phyloP scores from a whole-genome alignment of 1,140 invertebrate species.

The Nebria ingens region DNA sequence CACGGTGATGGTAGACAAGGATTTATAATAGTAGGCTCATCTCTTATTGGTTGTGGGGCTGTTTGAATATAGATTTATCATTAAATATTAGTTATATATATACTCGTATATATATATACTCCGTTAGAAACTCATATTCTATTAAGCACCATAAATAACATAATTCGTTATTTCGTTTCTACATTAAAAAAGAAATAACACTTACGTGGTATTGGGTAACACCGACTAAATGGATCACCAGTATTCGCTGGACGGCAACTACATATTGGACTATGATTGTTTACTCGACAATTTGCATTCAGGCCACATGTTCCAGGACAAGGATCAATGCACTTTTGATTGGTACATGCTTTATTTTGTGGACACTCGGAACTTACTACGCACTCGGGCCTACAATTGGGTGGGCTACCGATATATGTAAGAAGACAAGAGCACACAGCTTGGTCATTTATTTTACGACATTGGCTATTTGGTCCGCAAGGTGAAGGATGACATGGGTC shows the following conservation, averaged over 20 bases:
- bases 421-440: slow-evolving; percentile 51
- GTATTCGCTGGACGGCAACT: slow-evolving; percentile 38
- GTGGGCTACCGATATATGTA: slow-evolving; percentile 52
- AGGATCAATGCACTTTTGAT: slow-evolving; percentile 47
- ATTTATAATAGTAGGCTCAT: slow-evolving; percentile 34
- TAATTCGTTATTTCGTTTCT: too few species aligned
- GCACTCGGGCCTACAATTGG: slow-evolving; percentile 58
- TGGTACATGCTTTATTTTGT: slow-evolving; percentile 44
- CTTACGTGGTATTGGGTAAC: slow-evolving; percentile 31
- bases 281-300: slow-evolving; percentile 45
- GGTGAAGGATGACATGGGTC: slow-evolving; percentile 55
- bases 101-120: slow-evolving; percentile 10
- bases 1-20: slow-evolving; percentile 66
- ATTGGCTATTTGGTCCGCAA: slow-evolving; percentile 56
- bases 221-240: slow-evolving; percentile 43
- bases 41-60: slow-evolving; percentile 29
- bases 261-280: slow-evolving; percentile 48
- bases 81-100: slow-evolving; percentile 11
- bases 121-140: too few species aligned
- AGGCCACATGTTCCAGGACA: slow-evolving; percentile 47
- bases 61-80: slow-evolving; percentile 22
- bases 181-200: too few species aligned
- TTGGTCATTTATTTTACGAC: slow-evolving; percentile 44
- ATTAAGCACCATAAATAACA: too few species aligned
- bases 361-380: slow-evolving; percentile 47